phyloP scores from a whole-genome alignment of 2,113 vertebrate species.

The Macaca nemestrina region DNA sequence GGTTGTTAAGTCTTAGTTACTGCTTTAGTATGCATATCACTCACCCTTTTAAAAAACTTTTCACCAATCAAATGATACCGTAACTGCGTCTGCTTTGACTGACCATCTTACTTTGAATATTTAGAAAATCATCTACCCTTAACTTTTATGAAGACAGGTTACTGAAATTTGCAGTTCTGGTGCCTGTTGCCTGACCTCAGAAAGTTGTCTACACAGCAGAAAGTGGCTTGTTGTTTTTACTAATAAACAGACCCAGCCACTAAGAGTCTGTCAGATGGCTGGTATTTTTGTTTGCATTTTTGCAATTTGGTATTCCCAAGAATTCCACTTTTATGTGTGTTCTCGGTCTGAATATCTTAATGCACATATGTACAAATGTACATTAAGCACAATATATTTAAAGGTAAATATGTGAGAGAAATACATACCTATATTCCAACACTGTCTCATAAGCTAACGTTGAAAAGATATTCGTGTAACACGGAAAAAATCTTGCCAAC shows the following conservation, averaged over 20 bases:
- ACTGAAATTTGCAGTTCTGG: background rate
- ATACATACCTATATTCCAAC: background rate
- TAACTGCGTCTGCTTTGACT: background rate
- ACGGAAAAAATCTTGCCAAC: background rate
- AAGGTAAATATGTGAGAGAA: background rate
- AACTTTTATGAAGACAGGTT: background rate
- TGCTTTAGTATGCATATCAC: background rate
- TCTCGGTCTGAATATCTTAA: background rate
- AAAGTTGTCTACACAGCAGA: background rate
- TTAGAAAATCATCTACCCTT: background rate
- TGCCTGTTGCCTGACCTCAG: background rate
- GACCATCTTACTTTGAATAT: background rate
- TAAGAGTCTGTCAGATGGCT: background rate
- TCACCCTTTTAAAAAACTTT: background rate
- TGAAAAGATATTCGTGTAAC: background rate
- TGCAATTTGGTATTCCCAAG: background rate
- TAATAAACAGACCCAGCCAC: background rate
- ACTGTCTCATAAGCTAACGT: accelerated
- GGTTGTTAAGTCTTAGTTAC: background rate
- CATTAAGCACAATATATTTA: too few species aligned
- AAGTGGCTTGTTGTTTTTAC: background rate
- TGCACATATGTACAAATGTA: background rate
- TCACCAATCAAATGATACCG: background rate
- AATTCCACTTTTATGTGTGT: background rate
- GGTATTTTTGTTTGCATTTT: background rate